phyloP scores from a whole-genome alignment of 2,113 vertebrate genomes.

The Cryptoleucopteryx plumbea region DNA sequence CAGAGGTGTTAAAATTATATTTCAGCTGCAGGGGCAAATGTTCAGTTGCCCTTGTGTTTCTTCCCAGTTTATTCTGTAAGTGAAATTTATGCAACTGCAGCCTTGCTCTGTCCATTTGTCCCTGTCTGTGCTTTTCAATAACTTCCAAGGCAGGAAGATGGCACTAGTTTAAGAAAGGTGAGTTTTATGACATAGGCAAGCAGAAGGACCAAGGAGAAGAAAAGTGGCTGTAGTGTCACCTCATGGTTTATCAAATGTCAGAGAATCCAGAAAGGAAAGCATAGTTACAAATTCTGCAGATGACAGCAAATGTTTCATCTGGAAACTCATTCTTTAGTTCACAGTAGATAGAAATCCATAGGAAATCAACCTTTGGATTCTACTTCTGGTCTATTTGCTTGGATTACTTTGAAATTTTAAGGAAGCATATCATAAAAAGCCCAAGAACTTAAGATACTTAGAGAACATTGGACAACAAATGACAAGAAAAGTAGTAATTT shows the following conservation, averaged over 20 bases:
- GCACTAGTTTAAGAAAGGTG: background rate
- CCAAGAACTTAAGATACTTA: background rate
- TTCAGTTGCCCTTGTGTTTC: background rate
- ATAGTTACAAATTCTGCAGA: background rate
- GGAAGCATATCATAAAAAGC: background rate
- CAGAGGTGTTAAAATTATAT: background rate
- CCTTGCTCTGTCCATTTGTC: background rate
- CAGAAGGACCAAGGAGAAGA: background rate
- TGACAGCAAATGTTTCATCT: background rate
- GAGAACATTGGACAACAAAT: background rate
- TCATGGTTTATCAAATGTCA: background rate
- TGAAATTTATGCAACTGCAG: background rate
- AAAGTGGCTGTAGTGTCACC: background rate
- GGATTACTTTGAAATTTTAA: background rate
- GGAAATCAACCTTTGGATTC: background rate
- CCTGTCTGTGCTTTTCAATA: background rate
- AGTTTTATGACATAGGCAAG: background rate
- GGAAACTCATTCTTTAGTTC: background rate
- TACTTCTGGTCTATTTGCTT: background rate
- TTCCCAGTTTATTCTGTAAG: background rate
- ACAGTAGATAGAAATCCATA: background rate
- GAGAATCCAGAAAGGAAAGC: background rate
- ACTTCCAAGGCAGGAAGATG: background rate
- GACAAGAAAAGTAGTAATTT: background rate
- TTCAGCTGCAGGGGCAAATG: background rate